Percentiles rank a stretch among this genome's conserved stretches.
phyloP scores from a whole-genome alignment of 2,888 invertebrate genomes.

The Ecdyonurus torrentis region DNA sequence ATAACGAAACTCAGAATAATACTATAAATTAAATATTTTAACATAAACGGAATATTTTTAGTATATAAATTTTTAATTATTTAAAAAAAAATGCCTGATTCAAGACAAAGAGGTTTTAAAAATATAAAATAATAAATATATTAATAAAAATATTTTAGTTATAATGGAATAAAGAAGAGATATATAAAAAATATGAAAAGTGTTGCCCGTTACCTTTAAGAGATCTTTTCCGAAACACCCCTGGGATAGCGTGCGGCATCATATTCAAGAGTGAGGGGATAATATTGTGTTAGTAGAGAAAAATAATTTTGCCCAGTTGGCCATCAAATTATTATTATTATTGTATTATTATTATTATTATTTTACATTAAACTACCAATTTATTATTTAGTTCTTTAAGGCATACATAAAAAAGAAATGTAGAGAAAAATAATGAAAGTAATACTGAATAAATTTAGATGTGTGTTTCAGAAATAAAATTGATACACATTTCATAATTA shows the following conservation, averaged over 20 bases:
- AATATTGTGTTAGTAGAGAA: not conserved
- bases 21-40: not conserved
- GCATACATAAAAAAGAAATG: not conserved
- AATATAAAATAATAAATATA: conserved; percentile 11
- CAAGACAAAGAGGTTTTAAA: not conserved
- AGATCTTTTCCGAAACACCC: conserved; percentile 94
- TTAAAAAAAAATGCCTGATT: not conserved
- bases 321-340: not conserved
- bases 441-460: no score
- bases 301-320: not conserved
- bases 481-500: no score
- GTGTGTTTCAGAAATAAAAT: no score
- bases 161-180: conserved; percentile 16
- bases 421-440: no score
- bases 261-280: conserved; percentile 18
- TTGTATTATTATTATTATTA: not conserved
- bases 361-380: no score
- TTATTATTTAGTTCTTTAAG: not conserved
- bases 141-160: conserved; percentile 12
- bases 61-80: not conserved
- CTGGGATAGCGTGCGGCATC: conserved; percentile 31
- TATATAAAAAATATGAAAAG: conserved; percentile 23
- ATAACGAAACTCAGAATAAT: not conserved
- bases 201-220: conserved; percentile 64
- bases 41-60: not conserved